These are phyloP conservation scores for Campaea margaritaria DNA, from an alignment of 2,888 invertebrate species.

Conservation along the genomic window DNA sequence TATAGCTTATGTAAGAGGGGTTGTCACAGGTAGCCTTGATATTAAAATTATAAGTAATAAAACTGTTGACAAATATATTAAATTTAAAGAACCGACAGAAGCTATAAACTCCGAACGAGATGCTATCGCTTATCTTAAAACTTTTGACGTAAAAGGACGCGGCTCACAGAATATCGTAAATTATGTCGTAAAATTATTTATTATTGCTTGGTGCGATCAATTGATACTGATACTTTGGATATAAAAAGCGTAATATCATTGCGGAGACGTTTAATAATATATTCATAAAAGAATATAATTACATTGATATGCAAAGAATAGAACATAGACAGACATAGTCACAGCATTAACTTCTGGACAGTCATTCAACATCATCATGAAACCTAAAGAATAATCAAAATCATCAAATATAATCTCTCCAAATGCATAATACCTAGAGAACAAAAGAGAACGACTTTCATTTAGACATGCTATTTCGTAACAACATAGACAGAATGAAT, in stretches of 20 bases:
- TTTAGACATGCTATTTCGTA: constrained; percentile 31
- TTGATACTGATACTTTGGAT: neutral
- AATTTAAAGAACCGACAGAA: constrained; percentile 26
- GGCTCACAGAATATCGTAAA: constrained; percentile 11
- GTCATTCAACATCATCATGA: neutral
- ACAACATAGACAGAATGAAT: too few species aligned
- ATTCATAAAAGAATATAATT: too few species aligned
- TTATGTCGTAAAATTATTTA: constrained; percentile 11
- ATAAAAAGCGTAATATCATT: neutral
- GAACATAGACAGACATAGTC: neutral
- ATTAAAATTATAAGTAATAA: constrained; percentile 20
- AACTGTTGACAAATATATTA: constrained; percentile 24
- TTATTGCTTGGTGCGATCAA: constrained; percentile 1
- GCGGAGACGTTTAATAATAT: too few species aligned
- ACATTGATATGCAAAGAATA: too few species aligned
- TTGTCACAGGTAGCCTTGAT: constrained; percentile 12
- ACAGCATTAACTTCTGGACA: neutral
- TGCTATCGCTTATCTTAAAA: constrained; percentile 21
- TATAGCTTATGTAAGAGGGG: constrained; percentile 9
- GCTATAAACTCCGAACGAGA: constrained; percentile 33
- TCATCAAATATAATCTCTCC: constrained; percentile 33
- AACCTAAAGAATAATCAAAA: constrained; percentile 5
- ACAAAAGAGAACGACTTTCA: constrained; percentile 37
- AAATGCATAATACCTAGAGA: constrained; percentile 33
- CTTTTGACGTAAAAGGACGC: constrained; percentile 24